Conservation (phyloP, 2,888 invertebrate genomes). For the Cephus sareptanus region DNA sequence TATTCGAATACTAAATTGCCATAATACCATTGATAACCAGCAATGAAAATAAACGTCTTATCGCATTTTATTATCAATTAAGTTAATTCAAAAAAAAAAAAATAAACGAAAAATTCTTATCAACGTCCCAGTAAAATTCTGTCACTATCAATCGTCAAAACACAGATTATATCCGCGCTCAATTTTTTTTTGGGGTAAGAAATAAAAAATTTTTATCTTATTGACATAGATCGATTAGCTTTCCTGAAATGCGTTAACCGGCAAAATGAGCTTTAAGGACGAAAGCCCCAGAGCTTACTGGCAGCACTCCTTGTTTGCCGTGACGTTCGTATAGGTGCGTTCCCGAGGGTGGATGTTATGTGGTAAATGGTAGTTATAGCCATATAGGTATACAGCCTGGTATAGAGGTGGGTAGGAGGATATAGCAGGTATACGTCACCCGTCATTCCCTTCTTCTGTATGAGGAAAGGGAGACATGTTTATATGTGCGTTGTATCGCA, state of each 20-base stretch:
- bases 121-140: too few species aligned
- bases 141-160: background rate
- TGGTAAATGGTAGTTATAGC: background rate
- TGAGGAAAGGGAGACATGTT: slow-evolving; percentile 7
- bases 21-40: background rate
- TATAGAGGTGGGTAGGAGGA: background rate
- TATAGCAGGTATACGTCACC: slow-evolving; percentile 6
- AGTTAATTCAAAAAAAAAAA: too few species aligned
- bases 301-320: background rate
- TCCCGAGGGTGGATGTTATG: background rate
- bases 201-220: background rate
- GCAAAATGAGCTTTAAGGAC: background rate
- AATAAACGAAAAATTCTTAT: too few species aligned
- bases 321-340: background rate
- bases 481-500: slow-evolving; percentile 19
- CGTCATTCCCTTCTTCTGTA: background rate
- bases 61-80: too few species aligned
- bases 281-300: background rate
- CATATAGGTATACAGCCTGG: background rate
- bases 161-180: background rate
- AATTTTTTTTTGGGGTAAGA: background rate
- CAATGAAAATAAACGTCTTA: background rate
- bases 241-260: background rate
- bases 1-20: background rate
- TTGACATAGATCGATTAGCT: background rate